These are phyloP conservation scores for Oenanthe oenanthe DNA, from an alignment of 2,113 vertebrate genomes.

Conservation along the genomic window DNA sequence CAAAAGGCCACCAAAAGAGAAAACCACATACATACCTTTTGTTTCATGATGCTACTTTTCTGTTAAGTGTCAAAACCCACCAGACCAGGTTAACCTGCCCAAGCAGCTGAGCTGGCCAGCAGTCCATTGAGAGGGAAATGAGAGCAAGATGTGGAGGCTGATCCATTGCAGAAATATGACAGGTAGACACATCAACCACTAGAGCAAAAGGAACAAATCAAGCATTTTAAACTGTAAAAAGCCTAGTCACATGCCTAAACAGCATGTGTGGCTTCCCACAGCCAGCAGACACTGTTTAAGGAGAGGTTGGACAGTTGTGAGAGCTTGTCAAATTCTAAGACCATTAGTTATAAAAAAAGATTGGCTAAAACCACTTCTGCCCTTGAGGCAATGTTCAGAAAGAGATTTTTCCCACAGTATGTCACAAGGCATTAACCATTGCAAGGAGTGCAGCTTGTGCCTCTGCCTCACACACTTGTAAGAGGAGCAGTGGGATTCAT, in stretches of 20 bases:
- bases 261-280: background rate
- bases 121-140: background rate
- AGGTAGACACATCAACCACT: background rate
- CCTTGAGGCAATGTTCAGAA: background rate
- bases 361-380: background rate
- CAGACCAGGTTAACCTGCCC: background rate
- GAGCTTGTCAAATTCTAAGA: background rate
- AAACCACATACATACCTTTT: background rate
- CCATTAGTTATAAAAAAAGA: background rate
- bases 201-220: background rate
- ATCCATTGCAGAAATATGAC: background rate
- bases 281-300: background rate
- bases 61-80: background rate
- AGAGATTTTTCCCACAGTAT: background rate
- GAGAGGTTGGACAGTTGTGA: background rate
- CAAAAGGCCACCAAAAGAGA: background rate
- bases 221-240: background rate
- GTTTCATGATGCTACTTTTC: background rate
- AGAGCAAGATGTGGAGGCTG: background rate
- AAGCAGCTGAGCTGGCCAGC: background rate
- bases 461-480: background rate
- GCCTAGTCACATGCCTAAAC: background rate
- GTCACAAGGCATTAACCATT: background rate
- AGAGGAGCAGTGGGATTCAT: background rate
- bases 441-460: background rate